These are phyloP conservation scores for Sphaerophoria taeniata DNA, from an alignment of 2,888 invertebrate genomes.

Conservation along the genomic window DNA sequence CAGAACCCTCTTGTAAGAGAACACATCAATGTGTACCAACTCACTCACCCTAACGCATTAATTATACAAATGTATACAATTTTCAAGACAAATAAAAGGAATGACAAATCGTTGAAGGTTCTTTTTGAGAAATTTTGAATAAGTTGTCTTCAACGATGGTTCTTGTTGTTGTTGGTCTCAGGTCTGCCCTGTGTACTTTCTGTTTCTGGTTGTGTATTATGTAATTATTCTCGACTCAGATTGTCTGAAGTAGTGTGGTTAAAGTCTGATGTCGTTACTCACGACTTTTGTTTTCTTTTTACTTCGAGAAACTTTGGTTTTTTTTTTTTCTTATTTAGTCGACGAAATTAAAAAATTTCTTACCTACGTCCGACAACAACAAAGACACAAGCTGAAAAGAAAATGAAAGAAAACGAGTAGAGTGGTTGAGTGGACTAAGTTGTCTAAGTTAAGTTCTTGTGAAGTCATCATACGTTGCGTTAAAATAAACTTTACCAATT, in stretches of 20 bases:
- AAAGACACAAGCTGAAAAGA: no score
- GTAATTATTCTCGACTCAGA: slow-evolving; percentile 62
- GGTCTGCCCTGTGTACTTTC: slow-evolving; percentile 7
- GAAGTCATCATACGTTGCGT: slow-evolving; percentile 67
- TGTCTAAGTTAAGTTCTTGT: slow-evolving; percentile 58
- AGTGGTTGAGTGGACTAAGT: slow-evolving; percentile 48
- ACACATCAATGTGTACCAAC: background rate
- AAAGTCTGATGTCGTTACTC: slow-evolving; percentile 51
- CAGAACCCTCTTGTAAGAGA: background rate
- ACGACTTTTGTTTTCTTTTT: background rate
- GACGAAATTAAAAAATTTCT: slow-evolving; percentile 64
- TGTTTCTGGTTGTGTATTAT: slow-evolving; percentile 46
- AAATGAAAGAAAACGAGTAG: no score
- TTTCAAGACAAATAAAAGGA: slow-evolving; percentile 59
- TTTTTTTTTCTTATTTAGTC: slow-evolving; percentile 49
- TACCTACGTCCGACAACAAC: slow-evolving; percentile 35
- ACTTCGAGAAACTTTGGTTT: slow-evolving; percentile 21
- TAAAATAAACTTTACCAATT: slow-evolving; percentile 63
- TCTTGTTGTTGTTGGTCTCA: slow-evolving; percentile 8
- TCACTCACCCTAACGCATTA: slow-evolving; percentile 26
- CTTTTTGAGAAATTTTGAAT: background rate
- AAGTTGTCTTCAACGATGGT: background rate
- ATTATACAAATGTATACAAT: slow-evolving; percentile 64
- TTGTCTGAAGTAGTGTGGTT: slow-evolving; percentile 40
- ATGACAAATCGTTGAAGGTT: slow-evolving; percentile 54